Conservation (phyloP, 2,888 invertebrate species). For the Myopa testacea region DNA sequence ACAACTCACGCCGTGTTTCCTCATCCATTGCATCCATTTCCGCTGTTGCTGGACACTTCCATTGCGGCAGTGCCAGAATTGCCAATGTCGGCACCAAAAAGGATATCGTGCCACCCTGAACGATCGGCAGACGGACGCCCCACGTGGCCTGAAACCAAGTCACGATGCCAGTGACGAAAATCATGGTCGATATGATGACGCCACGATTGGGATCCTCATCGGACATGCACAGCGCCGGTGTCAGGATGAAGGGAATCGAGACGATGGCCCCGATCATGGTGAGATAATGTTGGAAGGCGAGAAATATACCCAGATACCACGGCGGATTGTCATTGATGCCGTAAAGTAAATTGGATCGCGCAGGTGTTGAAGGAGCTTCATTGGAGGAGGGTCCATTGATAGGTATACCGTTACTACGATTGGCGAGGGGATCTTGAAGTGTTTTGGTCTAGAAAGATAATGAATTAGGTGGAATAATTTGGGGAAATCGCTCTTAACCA, state of each 20-base stretch:
- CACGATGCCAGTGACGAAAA: constrained; percentile 82
- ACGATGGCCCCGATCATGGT: constrained; percentile 90
- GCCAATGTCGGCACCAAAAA: constrained; percentile 84
- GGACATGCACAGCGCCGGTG: constrained; percentile 83
- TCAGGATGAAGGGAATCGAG: constrained; percentile 83
- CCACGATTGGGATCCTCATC: constrained; percentile 80
- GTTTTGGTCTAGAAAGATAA: not conserved
- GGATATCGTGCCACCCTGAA: constrained; percentile 84
- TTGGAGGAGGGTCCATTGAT: not conserved
- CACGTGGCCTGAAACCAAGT: constrained; percentile 80
- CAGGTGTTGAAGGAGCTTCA: constrained; percentile 4
- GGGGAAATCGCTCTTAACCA: too few species aligned
- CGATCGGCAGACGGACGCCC: constrained; percentile 81
- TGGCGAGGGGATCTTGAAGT: not conserved
- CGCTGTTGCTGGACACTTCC: constrained; percentile 75
- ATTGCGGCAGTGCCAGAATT: constrained; percentile 77
- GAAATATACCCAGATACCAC: constrained; percentile 85
- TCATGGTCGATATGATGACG: constrained; percentile 84
- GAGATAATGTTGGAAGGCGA: constrained; percentile 86
- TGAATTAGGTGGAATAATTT: not conserved
- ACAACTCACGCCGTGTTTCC: constrained; percentile 73
- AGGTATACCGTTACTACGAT: not conserved
- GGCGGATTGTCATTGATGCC: constrained; percentile 85
- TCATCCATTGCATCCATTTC: constrained; percentile 71
- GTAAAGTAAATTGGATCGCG: constrained; percentile 70